phyloP scores from a whole-genome alignment of 2,113 vertebrate species.

The Platysternon megacephalum region DNA sequence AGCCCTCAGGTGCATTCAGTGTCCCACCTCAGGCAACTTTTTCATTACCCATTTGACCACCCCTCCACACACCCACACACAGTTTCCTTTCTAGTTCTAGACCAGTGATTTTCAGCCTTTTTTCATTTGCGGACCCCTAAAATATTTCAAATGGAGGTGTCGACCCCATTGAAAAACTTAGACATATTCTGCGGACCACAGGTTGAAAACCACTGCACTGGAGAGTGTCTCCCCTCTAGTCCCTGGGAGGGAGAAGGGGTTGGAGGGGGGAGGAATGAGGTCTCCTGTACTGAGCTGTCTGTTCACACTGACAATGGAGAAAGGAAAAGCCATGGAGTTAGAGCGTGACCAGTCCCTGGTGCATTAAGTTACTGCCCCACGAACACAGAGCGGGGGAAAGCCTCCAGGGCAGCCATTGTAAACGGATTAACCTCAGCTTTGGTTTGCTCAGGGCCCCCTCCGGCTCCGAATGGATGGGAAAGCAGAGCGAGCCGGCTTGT shows the following conservation, averaged over 20 bases:
- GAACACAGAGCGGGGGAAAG: background rate
- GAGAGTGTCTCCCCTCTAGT: background rate
- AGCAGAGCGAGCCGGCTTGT: background rate
- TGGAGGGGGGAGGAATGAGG: background rate
- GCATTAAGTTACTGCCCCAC: accelerated
- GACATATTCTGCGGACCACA: background rate
- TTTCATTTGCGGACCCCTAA: background rate
- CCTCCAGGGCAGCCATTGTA: background rate
- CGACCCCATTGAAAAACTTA: background rate
- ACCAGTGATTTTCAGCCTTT: slow-evolving; percentile 9
- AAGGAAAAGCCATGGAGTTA: accelerated
- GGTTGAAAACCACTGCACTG: background rate
- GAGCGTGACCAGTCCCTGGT: accelerated
- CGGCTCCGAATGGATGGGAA: background rate
- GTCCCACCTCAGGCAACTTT: accelerated
- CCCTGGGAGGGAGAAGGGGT: background rate
- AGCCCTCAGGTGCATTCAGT: accelerated
- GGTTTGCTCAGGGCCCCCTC: background rate
- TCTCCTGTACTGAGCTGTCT: background rate
- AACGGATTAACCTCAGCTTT: background rate
- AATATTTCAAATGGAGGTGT: background rate
- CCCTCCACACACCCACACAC: background rate
- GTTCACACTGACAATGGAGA: accelerated
- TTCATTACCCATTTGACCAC: background rate
- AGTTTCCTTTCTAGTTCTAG: background rate